Evolutionary conservation across 2,888 invertebrate species (phyloP).

Genomic region (Lobophora halterata): DNA sequence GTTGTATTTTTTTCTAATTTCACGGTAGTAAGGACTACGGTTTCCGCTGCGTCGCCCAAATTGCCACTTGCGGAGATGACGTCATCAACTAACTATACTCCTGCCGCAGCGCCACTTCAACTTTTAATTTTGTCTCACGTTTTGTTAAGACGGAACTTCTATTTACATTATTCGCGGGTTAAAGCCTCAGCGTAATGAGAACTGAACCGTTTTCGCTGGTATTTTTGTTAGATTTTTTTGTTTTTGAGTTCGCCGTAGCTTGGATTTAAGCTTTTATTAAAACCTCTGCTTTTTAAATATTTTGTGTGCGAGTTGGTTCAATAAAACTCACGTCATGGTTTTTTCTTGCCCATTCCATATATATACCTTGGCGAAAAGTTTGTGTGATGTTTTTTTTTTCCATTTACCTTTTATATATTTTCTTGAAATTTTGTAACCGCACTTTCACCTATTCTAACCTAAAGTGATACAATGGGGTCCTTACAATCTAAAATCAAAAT

Average conservation of each 20-base stretch:
- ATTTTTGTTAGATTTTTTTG: neutral
- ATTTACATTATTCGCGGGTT: conserved; percentile 15
- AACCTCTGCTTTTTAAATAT: too few relatives aligned
- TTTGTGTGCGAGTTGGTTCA: too few relatives aligned
- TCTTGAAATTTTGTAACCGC: too few relatives aligned
- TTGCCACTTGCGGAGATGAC: conserved; percentile 42
- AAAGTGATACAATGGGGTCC: too few relatives aligned
- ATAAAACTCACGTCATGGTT: too few relatives aligned
- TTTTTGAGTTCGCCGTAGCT: neutral
- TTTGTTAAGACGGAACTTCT: conserved; percentile 14
- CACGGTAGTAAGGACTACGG: conserved; percentile 35
- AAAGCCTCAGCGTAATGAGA: conserved; percentile 7
- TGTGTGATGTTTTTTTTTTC: too few relatives aligned
- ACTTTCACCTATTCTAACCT: too few relatives aligned
- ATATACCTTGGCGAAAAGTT: too few relatives aligned
- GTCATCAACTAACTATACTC: conserved; percentile 24
- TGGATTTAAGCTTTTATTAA: neutral
- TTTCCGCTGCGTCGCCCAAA: conserved; percentile 37
- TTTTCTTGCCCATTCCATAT: too few relatives aligned
- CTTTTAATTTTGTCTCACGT: conserved; percentile 30
- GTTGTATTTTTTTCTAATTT: conserved; percentile 36
- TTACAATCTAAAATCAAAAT: too few relatives aligned
- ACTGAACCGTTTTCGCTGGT: conserved; percentile 3
- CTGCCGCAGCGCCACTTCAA: conserved; percentile 25
- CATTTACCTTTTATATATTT: too few relatives aligned